phyloP scores from a whole-genome alignment of 1,140 invertebrate genomes.

The Chlorops oryzae region DNA sequence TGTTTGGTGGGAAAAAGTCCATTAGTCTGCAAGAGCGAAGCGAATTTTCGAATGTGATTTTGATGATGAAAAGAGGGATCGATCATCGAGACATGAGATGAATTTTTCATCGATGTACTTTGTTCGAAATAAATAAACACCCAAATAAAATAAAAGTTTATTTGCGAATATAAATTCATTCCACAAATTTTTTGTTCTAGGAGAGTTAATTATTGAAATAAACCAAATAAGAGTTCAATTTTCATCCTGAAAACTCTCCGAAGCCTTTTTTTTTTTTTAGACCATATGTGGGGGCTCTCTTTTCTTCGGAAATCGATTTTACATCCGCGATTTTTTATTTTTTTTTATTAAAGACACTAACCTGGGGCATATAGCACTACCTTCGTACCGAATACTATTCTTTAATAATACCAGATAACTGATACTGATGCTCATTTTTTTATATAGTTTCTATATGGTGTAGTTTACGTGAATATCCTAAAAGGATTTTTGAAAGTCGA shows the following conservation, averaged over 20 bases:
- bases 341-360: too few relatives aligned
- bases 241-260: conserved; percentile 45
- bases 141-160: conserved; percentile 35
- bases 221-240: conserved; percentile 22
- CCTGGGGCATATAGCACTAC: too few relatives aligned
- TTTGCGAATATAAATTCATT: conserved; percentile 36
- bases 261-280: too few relatives aligned
- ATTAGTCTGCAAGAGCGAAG: conserved; percentile 59
- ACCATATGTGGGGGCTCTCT: too few relatives aligned
- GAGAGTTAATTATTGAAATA: conserved; percentile 45
- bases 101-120: background rate
- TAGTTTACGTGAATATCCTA: too few relatives aligned
- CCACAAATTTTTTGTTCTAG: conserved; percentile 29
- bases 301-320: too few relatives aligned
- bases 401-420: too few relatives aligned
- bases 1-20: conserved; percentile 90
- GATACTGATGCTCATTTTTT: too few relatives aligned
- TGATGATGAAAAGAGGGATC: background rate
- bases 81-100: background rate
- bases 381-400: too few relatives aligned
- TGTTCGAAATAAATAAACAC: conserved; percentile 42
- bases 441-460: too few relatives aligned
- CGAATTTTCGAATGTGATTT: background rate
- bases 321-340: too few relatives aligned
- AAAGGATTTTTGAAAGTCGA: too few relatives aligned